These are phyloP conservation scores for Leptatherina wallacei DNA, from an alignment of 2,797 vertebrate genomes.

Conservation along the genomic window DNA sequence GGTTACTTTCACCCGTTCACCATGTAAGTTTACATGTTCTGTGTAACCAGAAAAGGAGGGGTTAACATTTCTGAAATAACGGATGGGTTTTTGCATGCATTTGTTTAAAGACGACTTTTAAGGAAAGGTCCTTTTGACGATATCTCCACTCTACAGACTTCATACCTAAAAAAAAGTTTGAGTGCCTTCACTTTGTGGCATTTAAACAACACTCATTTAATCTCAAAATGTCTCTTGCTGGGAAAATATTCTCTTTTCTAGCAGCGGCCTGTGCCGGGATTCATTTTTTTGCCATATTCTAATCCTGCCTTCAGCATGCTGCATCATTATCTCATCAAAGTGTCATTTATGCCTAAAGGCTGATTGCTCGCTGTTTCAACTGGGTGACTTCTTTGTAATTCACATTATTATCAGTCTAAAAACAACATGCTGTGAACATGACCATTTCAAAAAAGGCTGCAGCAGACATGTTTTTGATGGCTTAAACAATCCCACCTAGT, in stretches of 20 bases:
- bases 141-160: background rate
- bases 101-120: background rate
- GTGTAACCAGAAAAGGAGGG: background rate
- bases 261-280: background rate
- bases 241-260: background rate
- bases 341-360: conserved; percentile 15
- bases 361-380: background rate
- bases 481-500: background rate
- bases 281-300: conserved; percentile 7
- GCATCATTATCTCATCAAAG: conserved; percentile 11
- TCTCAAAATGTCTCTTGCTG: background rate
- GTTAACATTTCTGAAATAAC: too few relatives aligned
- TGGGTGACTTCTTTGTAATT: background rate
- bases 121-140: background rate
- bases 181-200: background rate
- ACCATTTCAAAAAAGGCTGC: background rate
- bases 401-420: conserved; percentile 6
- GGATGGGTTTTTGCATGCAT: background rate
- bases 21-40: background rate
- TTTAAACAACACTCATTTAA: background rate
- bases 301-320: background rate
- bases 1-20: conserved; percentile 1
- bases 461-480: background rate
- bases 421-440: conserved; percentile 4
- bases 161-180: background rate